These are phyloP conservation scores for Diadumene lineata DNA, from an alignment of 92 coral and sea anemone species.

Conservation along the genomic window DNA sequence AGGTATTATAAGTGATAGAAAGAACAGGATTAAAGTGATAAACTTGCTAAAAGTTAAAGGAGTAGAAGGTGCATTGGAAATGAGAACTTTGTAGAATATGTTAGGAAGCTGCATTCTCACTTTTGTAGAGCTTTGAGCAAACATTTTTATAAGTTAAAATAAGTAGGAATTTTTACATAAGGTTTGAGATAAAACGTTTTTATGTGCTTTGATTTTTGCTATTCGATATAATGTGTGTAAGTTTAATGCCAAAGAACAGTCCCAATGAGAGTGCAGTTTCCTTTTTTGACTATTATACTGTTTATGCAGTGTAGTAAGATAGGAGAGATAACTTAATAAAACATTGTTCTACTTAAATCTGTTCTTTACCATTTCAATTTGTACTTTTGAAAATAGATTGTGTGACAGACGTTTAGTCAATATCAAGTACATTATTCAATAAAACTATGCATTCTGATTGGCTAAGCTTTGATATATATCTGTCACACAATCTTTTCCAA, in stretches of 20 bases:
- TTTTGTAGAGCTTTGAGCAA: neutral
- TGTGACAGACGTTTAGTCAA: too few relatives aligned
- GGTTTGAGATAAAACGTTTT: slow-evolving; percentile 2
- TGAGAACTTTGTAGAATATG: neutral
- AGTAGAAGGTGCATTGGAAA: neutral
- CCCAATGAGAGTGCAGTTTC: slow-evolving; percentile 9
- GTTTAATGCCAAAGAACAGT: neutral
- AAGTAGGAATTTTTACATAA: neutral
- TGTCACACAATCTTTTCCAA: too few relatives aligned
- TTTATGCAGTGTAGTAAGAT: neutral
- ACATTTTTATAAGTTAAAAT: neutral
- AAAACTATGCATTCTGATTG: too few relatives aligned
- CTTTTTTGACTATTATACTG: neutral
- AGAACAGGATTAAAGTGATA: neutral
- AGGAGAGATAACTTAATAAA: neutral
- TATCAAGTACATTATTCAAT: too few relatives aligned
- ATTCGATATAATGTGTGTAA: neutral
- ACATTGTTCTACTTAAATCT: too few relatives aligned
- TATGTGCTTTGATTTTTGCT: slow-evolving; percentile 1
- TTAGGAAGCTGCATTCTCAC: slow-evolving; percentile 17
- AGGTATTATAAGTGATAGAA: neutral
- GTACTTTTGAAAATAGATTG: too few relatives aligned
- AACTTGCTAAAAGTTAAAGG: slow-evolving; percentile 15
- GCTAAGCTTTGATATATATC: too few relatives aligned
- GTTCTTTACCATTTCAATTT: too few relatives aligned